Conservation (phyloP, 23 tunicate genomes). For the Styela plicata region DNA sequence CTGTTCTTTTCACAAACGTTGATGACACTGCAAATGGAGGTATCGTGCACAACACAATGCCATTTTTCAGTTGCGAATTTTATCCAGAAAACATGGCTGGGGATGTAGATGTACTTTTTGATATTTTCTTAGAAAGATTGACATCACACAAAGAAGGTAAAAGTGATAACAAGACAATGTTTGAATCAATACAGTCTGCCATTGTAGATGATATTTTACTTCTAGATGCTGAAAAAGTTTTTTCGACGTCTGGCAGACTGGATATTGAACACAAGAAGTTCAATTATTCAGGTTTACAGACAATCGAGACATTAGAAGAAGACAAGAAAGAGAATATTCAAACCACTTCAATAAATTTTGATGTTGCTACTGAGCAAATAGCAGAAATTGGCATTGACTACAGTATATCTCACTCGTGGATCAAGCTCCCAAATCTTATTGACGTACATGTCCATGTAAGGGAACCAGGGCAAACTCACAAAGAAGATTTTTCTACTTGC, state of each 20-base stretch:
- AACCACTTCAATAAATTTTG: constrained; percentile 67
- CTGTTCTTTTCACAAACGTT: constrained; percentile 71
- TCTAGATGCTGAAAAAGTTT: neutral
- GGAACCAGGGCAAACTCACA: constrained; percentile 95
- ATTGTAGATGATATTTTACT: neutral
- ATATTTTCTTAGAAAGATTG: constrained; percentile 54
- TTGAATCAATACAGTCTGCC: neutral
- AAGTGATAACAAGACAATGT: neutral
- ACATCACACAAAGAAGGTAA: constrained; percentile 8
- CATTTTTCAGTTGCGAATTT: constrained; percentile 79
- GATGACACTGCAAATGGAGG: constrained; percentile 85
- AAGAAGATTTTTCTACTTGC: constrained; percentile 88
- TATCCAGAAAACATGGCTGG: constrained; percentile 93
- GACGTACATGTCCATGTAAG: constrained; percentile 96
- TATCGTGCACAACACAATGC: constrained; percentile 51
- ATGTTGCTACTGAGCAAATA: constrained; percentile 89
- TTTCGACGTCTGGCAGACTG: constrained; percentile 82
- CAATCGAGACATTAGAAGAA: constrained; percentile 79
- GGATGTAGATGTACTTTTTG: constrained; percentile 67
- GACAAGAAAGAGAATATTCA: constrained; percentile 69
- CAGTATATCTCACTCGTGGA: constrained; percentile 57
- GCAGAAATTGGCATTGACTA: constrained; percentile 74
- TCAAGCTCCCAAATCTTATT: constrained; percentile 78
- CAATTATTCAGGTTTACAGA: constrained; percentile 92
- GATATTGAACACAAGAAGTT: constrained; percentile 90